Conservation (phyloP, 53 echinoderm and acorn worm genomes). For the Stichopus horrens region DNA sequence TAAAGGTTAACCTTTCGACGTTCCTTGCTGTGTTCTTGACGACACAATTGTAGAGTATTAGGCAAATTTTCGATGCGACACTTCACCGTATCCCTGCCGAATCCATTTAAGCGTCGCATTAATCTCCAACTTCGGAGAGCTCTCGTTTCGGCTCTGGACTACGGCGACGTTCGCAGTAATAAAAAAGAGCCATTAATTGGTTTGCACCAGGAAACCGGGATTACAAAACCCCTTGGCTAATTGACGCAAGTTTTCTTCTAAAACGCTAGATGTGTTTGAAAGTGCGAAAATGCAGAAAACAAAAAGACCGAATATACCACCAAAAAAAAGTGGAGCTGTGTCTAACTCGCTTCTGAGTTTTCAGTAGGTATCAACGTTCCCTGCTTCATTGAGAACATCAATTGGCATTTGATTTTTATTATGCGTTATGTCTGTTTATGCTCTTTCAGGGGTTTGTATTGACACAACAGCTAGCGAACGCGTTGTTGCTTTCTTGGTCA, state of each 20-base stretch:
- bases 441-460: no score
- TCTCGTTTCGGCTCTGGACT: slow-evolving; percentile 21
- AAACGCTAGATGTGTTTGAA: neutral
- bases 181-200: slow-evolving; percentile 40
- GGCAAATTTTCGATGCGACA: slow-evolving; percentile 36
- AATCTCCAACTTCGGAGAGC: slow-evolving; percentile 9
- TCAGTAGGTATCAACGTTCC: no score
- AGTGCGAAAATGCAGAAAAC: neutral
- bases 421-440: no score
- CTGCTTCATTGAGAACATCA: no score
- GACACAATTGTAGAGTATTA: neutral
- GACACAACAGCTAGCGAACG: no score
- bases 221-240: neutral
- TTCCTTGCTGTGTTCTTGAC: neutral
- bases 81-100: slow-evolving; percentile 23
- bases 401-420: no score
- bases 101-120: slow-evolving; percentile 21
- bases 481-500: no score
- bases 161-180: slow-evolving; percentile 1
- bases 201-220: slow-evolving; percentile 16
- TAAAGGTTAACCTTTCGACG: neutral
- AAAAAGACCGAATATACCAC: no score
- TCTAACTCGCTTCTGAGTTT: no score
- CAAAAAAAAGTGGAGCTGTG: no score
- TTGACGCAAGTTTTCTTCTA: neutral